Conservation (phyloP, 2,888 invertebrate genomes). For the Azorinus chamasolen region DNA sequence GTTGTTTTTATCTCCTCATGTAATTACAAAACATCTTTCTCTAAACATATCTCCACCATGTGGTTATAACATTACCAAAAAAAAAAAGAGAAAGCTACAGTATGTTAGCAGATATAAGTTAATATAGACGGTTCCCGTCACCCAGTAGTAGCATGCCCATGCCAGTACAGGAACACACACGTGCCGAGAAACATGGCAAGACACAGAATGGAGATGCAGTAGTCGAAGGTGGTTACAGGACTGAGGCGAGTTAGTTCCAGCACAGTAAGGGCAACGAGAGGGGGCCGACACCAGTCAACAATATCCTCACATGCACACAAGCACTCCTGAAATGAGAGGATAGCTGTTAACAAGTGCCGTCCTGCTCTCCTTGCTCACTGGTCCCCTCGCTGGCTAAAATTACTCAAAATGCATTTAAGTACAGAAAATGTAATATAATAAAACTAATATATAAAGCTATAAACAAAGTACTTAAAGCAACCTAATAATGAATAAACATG, state of each 20-base stretch:
- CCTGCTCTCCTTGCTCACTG: too few relatives aligned
- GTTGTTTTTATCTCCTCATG: too few relatives aligned
- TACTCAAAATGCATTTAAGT: too few relatives aligned
- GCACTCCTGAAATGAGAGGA: constrained; percentile 88
- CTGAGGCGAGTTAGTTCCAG: constrained; percentile 71
- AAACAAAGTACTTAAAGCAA: too few relatives aligned
- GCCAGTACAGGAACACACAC: constrained; percentile 76
- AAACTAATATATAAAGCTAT: too few relatives aligned
- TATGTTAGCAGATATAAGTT: background rate
- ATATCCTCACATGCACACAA: constrained; percentile 89
- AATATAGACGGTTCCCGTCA: constrained; percentile 20
- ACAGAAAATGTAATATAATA: too few relatives aligned
- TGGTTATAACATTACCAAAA: too few relatives aligned
- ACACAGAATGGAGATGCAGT: constrained; percentile 87
- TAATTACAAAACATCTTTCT: too few relatives aligned
- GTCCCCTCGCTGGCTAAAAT: too few relatives aligned
- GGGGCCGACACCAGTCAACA: constrained; percentile 84
- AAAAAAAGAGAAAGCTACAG: background rate
- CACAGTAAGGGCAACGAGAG: constrained; percentile 80
- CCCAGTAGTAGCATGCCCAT: background rate
- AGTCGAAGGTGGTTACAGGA: constrained; percentile 76
- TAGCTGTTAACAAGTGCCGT: constrained; percentile 45
- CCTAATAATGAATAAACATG: too few relatives aligned
- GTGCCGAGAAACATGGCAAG: constrained; percentile 89
- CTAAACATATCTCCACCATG: too few relatives aligned